phyloP scores from a whole-genome alignment of 2,113 vertebrate genomes.

The Malurus melanocephalus region DNA sequence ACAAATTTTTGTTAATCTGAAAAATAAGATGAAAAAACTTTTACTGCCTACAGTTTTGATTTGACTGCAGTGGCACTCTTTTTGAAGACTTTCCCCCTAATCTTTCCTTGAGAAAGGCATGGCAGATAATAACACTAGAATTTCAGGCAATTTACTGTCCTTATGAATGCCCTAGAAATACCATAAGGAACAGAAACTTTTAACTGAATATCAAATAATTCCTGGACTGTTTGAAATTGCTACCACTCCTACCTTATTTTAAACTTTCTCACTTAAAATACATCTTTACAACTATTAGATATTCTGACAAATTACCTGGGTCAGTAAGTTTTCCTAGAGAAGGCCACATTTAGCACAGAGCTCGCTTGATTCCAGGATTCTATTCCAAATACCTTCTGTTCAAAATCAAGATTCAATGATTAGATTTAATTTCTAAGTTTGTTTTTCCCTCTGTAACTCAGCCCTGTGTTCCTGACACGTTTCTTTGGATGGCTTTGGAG shows the following conservation, averaged over 20 bases:
- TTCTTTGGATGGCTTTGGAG: neutral
- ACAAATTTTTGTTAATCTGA: neutral
- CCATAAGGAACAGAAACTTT: neutral
- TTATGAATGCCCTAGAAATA: neutral
- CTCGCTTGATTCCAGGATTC: neutral
- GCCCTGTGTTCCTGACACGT: rapidly evolving
- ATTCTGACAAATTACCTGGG: neutral
- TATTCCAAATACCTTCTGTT: neutral
- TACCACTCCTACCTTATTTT: neutral
- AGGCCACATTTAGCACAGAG: neutral
- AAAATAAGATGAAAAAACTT: neutral
- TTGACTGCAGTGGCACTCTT: neutral
- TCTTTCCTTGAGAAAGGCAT: neutral
- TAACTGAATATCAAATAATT: neutral
- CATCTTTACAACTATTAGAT: neutral
- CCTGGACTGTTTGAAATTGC: neutral
- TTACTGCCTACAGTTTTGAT: neutral
- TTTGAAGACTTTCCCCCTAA: neutral
- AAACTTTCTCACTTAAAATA: neutral
- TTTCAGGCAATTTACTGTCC: neutral
- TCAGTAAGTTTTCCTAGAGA: neutral
- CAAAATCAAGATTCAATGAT: neutral
- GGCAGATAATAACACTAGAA: neutral
- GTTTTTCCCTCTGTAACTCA: neutral
- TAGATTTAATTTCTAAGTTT: neutral